Evolutionary conservation across 2,797 vertebrate genomes (phyloP).

Genomic region (Chelon labrosus): DNA sequence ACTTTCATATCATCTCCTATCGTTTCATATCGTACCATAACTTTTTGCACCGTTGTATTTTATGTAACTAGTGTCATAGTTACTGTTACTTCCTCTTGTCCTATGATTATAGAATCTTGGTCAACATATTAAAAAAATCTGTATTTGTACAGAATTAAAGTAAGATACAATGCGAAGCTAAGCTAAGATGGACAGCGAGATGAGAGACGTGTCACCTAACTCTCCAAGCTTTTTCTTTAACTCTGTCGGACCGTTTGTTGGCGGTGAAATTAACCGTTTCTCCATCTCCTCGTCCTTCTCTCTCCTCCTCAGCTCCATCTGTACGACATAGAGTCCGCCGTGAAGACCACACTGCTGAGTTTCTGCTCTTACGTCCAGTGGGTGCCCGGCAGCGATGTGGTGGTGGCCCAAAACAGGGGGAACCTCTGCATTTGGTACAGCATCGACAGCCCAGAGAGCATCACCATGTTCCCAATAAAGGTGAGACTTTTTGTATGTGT

Average conservation of each 20-base stretch:
- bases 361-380: conserved; percentile 97
- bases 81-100: too few species aligned
- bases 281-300: not conserved
- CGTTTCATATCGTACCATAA: too few species aligned
- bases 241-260: not conserved
- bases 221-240: too few species aligned
- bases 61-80: too few species aligned
- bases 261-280: not conserved
- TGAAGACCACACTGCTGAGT: conserved; percentile 90
- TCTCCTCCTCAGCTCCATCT: conserved; percentile 89
- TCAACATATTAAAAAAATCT: too few species aligned
- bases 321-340: conserved; percentile 86
- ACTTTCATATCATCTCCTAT: too few species aligned
- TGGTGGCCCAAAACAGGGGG: conserved; percentile 93
- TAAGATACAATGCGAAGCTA: too few species aligned
- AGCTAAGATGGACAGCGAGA: too few species aligned
- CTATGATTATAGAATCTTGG: too few species aligned
- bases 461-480: conserved; percentile 94
- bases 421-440: conserved; percentile 97
- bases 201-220: too few species aligned
- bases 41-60: too few species aligned
- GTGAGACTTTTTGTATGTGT: conserved; percentile 72
- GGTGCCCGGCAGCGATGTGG: conserved; percentile 96
- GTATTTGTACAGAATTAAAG: too few species aligned
- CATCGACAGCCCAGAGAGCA: conserved; percentile 93